Conservation (phyloP, 2,797 vertebrate species). For the Coracias cyanogaster region DNA sequence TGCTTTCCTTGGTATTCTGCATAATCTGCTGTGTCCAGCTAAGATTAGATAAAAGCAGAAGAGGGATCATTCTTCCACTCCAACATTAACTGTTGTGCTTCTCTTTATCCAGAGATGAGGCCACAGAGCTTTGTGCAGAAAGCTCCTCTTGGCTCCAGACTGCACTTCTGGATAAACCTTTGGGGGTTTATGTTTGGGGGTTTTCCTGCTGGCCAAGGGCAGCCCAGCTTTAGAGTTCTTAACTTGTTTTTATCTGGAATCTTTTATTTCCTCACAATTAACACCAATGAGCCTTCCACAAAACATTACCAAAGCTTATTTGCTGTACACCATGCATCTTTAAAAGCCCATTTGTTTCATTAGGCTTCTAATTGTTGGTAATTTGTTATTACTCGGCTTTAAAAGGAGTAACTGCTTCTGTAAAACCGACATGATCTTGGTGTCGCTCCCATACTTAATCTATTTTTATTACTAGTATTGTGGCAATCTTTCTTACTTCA, state of each 20-base stretch:
- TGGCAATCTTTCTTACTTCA: neutral
- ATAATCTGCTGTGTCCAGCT: conserved; percentile 58
- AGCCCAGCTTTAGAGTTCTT: neutral
- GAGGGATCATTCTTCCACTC: neutral
- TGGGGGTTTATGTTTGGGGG: neutral
- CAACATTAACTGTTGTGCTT: neutral
- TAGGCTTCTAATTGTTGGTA: neutral
- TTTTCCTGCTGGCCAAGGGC: neutral
- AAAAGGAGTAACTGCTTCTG: accelerated
- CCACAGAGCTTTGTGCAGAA: accelerated
- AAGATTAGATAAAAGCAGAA: conserved; percentile 45
- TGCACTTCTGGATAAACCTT: neutral
- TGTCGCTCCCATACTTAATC: neutral
- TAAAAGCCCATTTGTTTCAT: neutral
- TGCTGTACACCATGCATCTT: neutral
- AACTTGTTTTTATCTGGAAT: neutral
- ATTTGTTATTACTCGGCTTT: neutral
- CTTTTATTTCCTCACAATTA: neutral
- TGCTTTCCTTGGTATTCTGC: conserved; percentile 34
- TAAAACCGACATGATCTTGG: neutral
- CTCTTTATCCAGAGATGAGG: neutral
- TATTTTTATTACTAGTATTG: neutral
- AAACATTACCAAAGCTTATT: neutral
- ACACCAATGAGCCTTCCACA: neutral
- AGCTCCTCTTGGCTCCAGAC: neutral